These are phyloP conservation scores for Rhineura floridana DNA, from an alignment of 2,113 vertebrate species.

Conservation along the genomic window DNA sequence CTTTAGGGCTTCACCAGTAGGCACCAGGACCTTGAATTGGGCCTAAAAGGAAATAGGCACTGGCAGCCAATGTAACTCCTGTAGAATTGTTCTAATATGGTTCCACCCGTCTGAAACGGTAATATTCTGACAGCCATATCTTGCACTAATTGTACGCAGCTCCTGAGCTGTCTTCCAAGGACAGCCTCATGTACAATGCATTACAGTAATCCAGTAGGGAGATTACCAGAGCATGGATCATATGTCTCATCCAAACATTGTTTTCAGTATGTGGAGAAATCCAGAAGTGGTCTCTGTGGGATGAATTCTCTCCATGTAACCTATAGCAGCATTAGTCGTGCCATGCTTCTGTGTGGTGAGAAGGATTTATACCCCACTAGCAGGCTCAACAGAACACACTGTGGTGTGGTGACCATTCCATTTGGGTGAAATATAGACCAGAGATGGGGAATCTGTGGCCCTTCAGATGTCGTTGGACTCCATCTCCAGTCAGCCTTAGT, in stretches of 20 bases:
- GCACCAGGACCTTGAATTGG: too few species aligned
- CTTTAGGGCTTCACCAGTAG: too few species aligned
- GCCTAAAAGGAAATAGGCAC: too few species aligned
- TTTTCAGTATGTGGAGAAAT: neutral
- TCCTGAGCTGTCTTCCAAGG: too few species aligned
- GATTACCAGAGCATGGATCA: neutral
- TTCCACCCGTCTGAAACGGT: too few species aligned
- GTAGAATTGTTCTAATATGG: too few species aligned
- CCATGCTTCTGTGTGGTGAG: neutral
- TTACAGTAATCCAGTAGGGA: too few species aligned
- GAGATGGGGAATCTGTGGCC: neutral
- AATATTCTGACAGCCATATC: too few species aligned
- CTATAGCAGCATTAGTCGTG: neutral
- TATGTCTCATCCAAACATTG: neutral
- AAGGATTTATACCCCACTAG: neutral
- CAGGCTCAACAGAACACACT: neutral
- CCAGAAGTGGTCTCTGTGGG: neutral
- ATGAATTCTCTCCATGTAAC: neutral
- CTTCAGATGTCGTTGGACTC: neutral
- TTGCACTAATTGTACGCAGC: too few species aligned
- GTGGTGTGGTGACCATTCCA: neutral
- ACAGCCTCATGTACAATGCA: too few species aligned
- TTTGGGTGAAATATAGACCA: neutral
- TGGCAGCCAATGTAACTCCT: too few species aligned
- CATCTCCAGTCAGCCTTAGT: neutral